These are phyloP conservation scores for Orius insidiosus DNA, from an alignment of 1,140 invertebrate species.

Conservation along the genomic window DNA sequence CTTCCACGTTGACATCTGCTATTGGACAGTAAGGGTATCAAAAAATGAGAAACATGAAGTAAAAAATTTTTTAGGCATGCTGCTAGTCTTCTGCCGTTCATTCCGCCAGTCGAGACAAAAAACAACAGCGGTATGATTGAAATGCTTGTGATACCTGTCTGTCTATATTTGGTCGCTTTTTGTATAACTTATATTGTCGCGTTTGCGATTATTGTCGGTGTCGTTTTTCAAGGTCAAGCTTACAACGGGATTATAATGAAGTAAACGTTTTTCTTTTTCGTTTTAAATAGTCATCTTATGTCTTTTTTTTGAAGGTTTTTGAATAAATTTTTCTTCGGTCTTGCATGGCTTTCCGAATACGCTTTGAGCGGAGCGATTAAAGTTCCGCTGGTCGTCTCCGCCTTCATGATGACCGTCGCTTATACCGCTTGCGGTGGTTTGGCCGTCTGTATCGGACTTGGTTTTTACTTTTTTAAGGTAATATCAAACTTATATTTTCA, in stretches of 20 bases:
- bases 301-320: constrained; percentile 29
- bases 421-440: constrained; percentile 35
- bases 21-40: constrained; percentile 12
- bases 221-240: constrained; percentile 37
- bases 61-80: constrained; percentile 1
- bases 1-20: constrained; percentile 21
- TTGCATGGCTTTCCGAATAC: constrained; percentile 33
- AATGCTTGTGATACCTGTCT: constrained; percentile 24
- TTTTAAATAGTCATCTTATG: background rate
- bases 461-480: constrained; percentile 39
- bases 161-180: constrained; percentile 28
- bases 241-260: constrained; percentile 35
- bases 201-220: constrained; percentile 27
- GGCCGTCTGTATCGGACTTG: constrained; percentile 29
- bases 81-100: background rate
- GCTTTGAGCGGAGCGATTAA: constrained; percentile 32
- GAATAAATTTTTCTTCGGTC: constrained; percentile 31
- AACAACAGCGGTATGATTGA: constrained; percentile 10
- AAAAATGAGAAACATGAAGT: no score
- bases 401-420: constrained; percentile 29
- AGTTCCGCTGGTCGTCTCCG: constrained; percentile 30
- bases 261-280: constrained; percentile 24
- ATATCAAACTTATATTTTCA: constrained; percentile 5
- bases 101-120: constrained; percentile 8
- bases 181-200: constrained; percentile 30